These are phyloP conservation scores for Itoplectis maculator DNA, from an alignment of 2,888 invertebrate species.

Conservation along the genomic window DNA sequence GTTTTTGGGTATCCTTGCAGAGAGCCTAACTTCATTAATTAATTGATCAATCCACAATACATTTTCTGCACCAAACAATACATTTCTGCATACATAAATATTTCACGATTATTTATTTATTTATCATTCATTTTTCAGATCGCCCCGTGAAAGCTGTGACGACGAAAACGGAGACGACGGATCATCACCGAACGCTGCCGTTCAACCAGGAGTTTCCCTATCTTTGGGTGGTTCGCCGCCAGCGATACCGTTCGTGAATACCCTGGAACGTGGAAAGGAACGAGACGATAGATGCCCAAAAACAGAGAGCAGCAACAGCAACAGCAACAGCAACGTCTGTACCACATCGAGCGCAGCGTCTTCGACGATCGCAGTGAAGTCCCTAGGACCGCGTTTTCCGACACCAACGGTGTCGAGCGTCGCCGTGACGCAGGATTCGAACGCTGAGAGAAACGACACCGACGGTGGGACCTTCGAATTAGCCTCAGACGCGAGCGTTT, in stretches of 20 bases:
- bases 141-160: constrained; percentile 74
- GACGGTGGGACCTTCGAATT: constrained; percentile 80
- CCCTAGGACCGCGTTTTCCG: background rate
- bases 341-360: background rate
- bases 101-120: too few relatives aligned
- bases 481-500: constrained; percentile 89
- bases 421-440: constrained; percentile 1
- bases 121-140: constrained; percentile 76
- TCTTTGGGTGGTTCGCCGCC: constrained; percentile 73
- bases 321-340: background rate
- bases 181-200: constrained; percentile 75
- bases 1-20: too few relatives aligned
- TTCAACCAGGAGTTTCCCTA: constrained; percentile 69
- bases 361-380: background rate
- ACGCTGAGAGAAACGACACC: constrained; percentile 13
- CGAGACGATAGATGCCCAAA: background rate
- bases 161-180: background rate
- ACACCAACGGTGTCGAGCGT: background rate
- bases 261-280: constrained; percentile 42
- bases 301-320: background rate
- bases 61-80: too few relatives aligned
- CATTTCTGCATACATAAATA: too few relatives aligned
- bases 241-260: constrained; percentile 74
- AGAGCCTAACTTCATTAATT: too few relatives aligned
- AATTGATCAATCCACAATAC: too few relatives aligned